Evolutionary conservation across 2,113 vertebrate genomes (phyloP).

Genomic region (Myiopsitta monachus): DNA sequence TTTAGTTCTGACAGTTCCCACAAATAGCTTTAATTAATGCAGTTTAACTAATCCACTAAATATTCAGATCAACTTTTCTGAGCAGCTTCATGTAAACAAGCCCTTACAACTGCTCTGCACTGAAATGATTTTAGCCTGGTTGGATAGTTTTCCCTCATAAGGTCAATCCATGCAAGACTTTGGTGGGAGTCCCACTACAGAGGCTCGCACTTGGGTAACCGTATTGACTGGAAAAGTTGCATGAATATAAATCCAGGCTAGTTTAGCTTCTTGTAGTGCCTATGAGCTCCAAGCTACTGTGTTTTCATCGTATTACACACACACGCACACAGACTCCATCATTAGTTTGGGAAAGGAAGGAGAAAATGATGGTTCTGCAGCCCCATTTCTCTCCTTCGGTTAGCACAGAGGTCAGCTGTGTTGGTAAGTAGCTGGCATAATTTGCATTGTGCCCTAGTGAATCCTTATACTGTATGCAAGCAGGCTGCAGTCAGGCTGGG

Average conservation of each 20-base stretch:
- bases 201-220: background rate
- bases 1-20: constrained; percentile 34
- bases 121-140: background rate
- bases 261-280: background rate
- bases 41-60: constrained; percentile 48
- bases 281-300: background rate
- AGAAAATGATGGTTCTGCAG: background rate
- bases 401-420: background rate
- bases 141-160: background rate
- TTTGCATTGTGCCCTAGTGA: background rate
- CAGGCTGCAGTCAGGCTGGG: background rate
- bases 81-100: background rate
- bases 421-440: background rate
- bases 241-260: background rate
- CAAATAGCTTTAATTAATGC: constrained; percentile 51
- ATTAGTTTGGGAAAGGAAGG: background rate
- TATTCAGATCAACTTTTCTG: constrained; percentile 53
- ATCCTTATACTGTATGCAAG: background rate
- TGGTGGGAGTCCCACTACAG: background rate
- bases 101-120: background rate
- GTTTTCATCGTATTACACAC: background rate
- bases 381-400: background rate
- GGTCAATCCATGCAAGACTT: background rate
- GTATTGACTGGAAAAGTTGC: background rate
- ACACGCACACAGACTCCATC: background rate